Percentiles rank a stretch among this genome's conserved stretches.
phyloP scores from a whole-genome alignment of 2,888 invertebrate genomes.

The Cosmia pyralina region DNA sequence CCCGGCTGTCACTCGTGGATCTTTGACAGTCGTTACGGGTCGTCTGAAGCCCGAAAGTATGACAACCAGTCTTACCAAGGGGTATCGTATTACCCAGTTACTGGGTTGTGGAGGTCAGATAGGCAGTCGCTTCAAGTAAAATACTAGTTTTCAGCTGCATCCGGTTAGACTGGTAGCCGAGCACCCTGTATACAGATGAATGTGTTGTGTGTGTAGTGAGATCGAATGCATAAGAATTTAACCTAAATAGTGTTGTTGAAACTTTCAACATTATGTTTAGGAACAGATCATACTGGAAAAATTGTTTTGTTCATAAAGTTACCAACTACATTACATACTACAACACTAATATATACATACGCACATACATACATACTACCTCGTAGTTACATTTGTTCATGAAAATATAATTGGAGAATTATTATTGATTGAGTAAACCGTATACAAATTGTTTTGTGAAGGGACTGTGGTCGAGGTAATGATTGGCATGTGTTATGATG shows the following conservation, averaged over 20 bases:
- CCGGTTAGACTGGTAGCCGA: too few relatives aligned
- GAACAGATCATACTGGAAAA: conserved; percentile 14
- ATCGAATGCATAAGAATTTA: neutral
- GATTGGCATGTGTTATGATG: neutral
- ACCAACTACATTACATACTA: neutral
- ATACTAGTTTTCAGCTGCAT: too few relatives aligned
- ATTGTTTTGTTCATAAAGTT: conserved; percentile 9
- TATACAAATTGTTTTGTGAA: neutral
- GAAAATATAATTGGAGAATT: conserved; percentile 11
- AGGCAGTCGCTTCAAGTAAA: too few relatives aligned
- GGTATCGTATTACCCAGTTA: too few relatives aligned
- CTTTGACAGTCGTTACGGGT: too few relatives aligned
- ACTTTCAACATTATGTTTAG: neutral
- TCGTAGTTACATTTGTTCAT: conserved; percentile 12
- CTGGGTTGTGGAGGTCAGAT: too few relatives aligned
- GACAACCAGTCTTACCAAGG: too few relatives aligned
- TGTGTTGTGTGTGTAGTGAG: neutral
- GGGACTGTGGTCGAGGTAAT: neutral
- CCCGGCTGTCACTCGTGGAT: too few relatives aligned
- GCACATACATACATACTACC: too few relatives aligned
- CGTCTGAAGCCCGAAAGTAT: too few relatives aligned
- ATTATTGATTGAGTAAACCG: neutral
- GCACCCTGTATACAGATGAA: too few relatives aligned
- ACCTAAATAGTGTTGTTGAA: neutral
- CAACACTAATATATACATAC: too few relatives aligned